Percentiles rank a stretch among this genome's conserved stretches.
Conservation (phyloP, 2,113 vertebrate genomes). For the Guaruba guarouba region DNA sequence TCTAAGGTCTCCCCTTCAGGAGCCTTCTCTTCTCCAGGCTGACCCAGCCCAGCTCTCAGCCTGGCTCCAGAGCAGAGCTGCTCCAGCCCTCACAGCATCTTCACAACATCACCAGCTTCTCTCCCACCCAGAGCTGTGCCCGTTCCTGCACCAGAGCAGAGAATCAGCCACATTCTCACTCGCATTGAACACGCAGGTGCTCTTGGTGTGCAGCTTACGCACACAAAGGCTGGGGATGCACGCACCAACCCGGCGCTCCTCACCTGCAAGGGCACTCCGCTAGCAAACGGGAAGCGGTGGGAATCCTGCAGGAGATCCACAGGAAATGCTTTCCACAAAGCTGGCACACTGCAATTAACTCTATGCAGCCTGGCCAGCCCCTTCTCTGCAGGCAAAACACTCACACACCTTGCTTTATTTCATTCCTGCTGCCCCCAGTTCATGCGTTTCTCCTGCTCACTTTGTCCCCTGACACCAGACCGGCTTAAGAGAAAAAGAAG, state of each 20-base stretch:
- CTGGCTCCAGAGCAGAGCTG: neutral
- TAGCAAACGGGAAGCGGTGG: neutral
- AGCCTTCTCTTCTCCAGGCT: neutral
- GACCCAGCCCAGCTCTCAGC: neutral
- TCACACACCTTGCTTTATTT: neutral
- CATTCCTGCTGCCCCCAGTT: neutral
- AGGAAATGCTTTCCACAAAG: neutral
- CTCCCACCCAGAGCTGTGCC: neutral
- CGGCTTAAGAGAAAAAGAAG: slow-evolving; percentile 31
- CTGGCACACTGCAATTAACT: neutral
- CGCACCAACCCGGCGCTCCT: accelerated
- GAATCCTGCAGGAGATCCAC: neutral
- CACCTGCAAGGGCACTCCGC: neutral
- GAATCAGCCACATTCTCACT: neutral
- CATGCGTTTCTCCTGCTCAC: neutral
- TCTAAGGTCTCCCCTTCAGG: too few species aligned
- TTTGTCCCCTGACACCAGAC: slow-evolving; percentile 1
- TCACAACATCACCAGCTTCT: accelerated
- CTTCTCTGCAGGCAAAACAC: neutral
- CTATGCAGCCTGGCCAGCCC: neutral
- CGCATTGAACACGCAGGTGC: accelerated
- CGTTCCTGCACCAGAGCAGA: neutral
- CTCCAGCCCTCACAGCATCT: neutral
- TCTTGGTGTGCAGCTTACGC: neutral
- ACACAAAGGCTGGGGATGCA: neutral